These are phyloP conservation scores for Periophthalmus modestus DNA, from an alignment of 2,113 vertebrate genomes.

Conservation along the genomic window DNA sequence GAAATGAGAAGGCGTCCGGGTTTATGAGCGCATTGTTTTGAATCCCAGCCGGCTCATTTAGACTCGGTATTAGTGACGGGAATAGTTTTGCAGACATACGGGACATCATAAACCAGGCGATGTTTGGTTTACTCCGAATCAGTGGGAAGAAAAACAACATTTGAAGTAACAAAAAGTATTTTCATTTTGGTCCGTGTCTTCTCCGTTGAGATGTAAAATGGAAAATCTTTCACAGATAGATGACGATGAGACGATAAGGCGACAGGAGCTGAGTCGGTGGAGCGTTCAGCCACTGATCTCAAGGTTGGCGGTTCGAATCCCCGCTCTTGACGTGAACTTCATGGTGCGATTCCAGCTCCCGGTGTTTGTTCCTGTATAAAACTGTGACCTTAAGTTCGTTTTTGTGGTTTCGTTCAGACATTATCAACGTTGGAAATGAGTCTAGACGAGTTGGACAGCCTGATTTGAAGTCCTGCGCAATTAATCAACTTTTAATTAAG, in stretches of 20 bases:
- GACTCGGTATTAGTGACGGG: constrained; percentile 5
- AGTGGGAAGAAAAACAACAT: constrained; percentile 6
- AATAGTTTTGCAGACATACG: constrained; percentile 9
- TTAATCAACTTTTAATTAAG: too few relatives aligned
- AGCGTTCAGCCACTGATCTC: too few relatives aligned
- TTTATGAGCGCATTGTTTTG: constrained; percentile 11
- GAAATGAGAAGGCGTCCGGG: neutral
- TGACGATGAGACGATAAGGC: too few relatives aligned
- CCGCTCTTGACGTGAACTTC: too few relatives aligned
- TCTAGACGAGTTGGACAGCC: neutral
- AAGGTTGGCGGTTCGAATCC: too few relatives aligned
- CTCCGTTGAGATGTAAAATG: neutral
- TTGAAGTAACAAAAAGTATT: constrained; percentile 1
- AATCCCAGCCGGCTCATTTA: constrained; percentile 22
- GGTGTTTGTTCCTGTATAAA: too few relatives aligned
- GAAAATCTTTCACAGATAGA: neutral
- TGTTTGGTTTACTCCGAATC: neutral
- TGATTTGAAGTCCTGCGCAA: neutral
- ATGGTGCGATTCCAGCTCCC: too few relatives aligned
- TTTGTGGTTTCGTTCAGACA: neutral
- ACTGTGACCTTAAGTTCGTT: neutral
- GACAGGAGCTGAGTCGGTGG: too few relatives aligned
- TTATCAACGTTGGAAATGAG: neutral
- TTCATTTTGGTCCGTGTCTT: neutral
- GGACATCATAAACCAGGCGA: neutral